Conservation (phyloP, 2,113 vertebrate species). For the Piliocolobus tephrosceles region DNA sequence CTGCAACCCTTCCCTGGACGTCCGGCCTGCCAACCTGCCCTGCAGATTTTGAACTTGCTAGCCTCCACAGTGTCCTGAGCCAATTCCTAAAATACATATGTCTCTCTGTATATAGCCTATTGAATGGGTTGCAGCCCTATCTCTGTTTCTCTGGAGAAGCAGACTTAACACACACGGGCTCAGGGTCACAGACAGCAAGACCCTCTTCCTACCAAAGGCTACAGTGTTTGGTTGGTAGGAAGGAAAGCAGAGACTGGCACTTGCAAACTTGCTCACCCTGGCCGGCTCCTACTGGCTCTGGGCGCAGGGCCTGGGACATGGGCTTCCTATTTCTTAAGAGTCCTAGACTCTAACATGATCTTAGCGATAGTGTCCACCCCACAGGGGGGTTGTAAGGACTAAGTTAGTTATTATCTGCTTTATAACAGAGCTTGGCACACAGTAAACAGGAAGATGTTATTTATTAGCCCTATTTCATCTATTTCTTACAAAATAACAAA, state of each 20-base stretch:
- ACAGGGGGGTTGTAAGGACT: background rate
- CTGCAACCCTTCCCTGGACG: fast-evolving
- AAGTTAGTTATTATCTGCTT: background rate
- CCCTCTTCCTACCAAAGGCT: background rate
- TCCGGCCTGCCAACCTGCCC: too few relatives aligned
- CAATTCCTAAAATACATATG: background rate
- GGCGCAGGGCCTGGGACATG: too few relatives aligned
- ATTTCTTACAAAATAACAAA: background rate
- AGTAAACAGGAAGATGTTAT: background rate
- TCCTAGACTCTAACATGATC: background rate
- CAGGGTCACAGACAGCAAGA: background rate
- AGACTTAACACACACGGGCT: background rate
- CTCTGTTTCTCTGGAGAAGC: background rate
- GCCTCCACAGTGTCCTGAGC: background rate
- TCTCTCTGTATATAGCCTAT: background rate
- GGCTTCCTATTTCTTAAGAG: background rate
- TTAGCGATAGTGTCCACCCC: background rate
- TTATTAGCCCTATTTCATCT: background rate
- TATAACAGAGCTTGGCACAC: background rate
- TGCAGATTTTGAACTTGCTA: too few relatives aligned
- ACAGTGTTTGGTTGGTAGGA: fast-evolving
- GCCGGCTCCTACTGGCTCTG: background rate
- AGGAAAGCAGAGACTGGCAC: background rate
- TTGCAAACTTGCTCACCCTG: too few relatives aligned
- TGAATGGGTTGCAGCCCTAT: fast-evolving